These are phyloP conservation scores for Acholoe squamosa DNA, from an alignment of 2,888 invertebrate species.

Conservation along the genomic window DNA sequence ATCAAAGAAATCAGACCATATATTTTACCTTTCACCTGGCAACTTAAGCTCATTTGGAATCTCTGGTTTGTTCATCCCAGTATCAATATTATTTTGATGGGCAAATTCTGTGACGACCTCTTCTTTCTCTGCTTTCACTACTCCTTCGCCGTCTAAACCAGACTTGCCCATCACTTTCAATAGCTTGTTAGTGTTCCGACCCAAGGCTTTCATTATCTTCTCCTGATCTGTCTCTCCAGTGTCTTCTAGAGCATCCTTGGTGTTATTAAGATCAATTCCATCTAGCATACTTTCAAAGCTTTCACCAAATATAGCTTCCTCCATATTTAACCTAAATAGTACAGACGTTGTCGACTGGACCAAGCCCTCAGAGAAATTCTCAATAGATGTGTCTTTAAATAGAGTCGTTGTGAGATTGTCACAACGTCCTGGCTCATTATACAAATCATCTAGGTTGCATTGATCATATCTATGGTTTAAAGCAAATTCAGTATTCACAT, in stretches of 20 bases:
- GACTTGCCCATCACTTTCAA: background rate
- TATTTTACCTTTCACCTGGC: too few relatives aligned
- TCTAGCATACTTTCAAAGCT: background rate
- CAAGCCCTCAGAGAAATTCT: background rate
- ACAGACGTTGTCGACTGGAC: background rate
- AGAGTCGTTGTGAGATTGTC: background rate
- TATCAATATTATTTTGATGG: too few relatives aligned
- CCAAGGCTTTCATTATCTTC: background rate
- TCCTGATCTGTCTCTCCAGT: background rate
- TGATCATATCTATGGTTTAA: background rate
- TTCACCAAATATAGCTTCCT: slow-evolving; percentile 19
- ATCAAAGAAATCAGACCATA: too few relatives aligned
- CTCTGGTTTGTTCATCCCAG: background rate
- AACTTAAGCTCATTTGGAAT: background rate
- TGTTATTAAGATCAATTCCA: background rate
- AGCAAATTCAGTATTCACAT: background rate
- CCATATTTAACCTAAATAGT: slow-evolving; percentile 10
- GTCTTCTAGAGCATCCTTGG: background rate
- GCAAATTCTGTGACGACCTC: background rate
- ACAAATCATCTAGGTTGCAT: slow-evolving; percentile 23
- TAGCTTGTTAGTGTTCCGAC: background rate
- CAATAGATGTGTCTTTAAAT: background rate
- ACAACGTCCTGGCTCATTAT: slow-evolving; percentile 18
- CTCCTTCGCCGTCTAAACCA: background rate
- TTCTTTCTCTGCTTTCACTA: too few relatives aligned